phyloP scores from a whole-genome alignment of 2,113 vertebrate species.

The Pseudorectes ferrugineus region DNA sequence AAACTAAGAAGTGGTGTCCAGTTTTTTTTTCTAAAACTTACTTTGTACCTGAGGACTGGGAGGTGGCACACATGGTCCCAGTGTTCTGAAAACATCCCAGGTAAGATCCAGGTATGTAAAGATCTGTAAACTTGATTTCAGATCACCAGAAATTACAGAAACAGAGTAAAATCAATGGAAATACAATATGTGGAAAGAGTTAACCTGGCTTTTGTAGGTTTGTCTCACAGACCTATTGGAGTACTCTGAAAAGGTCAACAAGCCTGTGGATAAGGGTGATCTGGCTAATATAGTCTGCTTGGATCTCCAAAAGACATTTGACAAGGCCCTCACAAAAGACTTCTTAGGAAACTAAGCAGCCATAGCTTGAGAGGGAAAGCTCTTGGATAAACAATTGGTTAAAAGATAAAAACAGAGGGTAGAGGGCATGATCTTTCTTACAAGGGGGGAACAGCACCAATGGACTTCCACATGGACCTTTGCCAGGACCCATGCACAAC shows the following conservation, averaged over 20 bases:
- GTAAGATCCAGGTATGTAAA: not conserved
- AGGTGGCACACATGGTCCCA: not conserved
- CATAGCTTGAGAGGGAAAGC: not conserved
- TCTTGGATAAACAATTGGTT: slow-evolving; percentile 11
- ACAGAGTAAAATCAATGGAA: not conserved
- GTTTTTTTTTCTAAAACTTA: not conserved
- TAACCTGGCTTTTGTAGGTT: not conserved
- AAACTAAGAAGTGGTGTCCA: not conserved
- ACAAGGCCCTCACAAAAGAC: not conserved
- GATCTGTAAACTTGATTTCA: not conserved
- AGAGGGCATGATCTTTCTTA: not conserved
- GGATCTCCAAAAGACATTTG: not conserved
- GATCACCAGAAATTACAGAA: not conserved
- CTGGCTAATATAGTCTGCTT: not conserved
- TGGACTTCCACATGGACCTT: not conserved
- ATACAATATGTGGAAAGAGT: not conserved
- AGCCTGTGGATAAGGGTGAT: slow-evolving; percentile 21
- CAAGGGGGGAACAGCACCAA: not conserved
- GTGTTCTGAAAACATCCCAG: not conserved
- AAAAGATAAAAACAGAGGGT: not conserved
- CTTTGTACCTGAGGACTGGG: not conserved
- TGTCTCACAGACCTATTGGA: not conserved
- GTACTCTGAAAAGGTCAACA: slow-evolving; percentile 34
- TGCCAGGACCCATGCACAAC: not conserved
- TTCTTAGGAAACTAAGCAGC: slow-evolving; percentile 7